phyloP scores from a whole-genome alignment of 2,797 vertebrate species.

The Australoheros facetus region DNA sequence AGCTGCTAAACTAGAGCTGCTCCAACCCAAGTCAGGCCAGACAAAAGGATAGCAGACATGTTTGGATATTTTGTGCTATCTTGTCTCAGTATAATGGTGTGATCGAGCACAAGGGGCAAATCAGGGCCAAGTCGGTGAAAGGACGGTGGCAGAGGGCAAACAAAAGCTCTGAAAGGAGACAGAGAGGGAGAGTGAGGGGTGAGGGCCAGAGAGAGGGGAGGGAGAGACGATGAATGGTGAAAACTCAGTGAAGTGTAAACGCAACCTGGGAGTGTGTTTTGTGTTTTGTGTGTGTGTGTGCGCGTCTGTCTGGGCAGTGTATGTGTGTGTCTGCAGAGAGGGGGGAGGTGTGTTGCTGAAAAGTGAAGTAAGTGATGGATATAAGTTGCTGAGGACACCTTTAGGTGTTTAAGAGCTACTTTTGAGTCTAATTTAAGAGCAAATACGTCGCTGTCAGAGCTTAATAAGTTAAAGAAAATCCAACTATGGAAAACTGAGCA shows the following conservation, averaged over 20 bases:
- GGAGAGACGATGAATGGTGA: conserved; percentile 91
- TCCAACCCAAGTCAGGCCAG: conserved; percentile 23
- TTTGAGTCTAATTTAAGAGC: not conserved
- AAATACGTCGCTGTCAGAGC: not conserved
- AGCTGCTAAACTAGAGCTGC: not conserved
- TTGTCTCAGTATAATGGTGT: conserved; percentile 73
- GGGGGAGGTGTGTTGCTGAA: conserved; percentile 55
- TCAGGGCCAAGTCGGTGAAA: conserved; percentile 90
- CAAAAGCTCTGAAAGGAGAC: conserved; percentile 94
- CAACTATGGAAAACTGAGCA: no score
- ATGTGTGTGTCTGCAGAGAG: conserved; percentile 73
- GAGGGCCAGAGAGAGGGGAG: conserved; percentile 36
- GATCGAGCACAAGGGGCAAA: conserved; percentile 88
- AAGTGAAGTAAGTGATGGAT: conserved; percentile 56
- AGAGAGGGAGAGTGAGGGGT: conserved; percentile 63
- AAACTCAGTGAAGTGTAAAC: conserved; percentile 97
- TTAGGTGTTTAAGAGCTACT: not conserved
- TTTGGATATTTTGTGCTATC: conserved; percentile 76
- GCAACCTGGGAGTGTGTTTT: conserved; percentile 81
- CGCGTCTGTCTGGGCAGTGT: conserved; percentile 38
- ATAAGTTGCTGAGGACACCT: conserved; percentile 28
- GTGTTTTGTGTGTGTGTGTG: conserved; percentile 36
- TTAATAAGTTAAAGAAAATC: not conserved
- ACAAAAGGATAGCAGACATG: conserved; percentile 68
- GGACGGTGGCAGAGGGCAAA: conserved; percentile 91